Base-by-base conservation (phyloP, 53 echinoderm and acorn worm genomes). In the Holothuria scabra region DNA sequence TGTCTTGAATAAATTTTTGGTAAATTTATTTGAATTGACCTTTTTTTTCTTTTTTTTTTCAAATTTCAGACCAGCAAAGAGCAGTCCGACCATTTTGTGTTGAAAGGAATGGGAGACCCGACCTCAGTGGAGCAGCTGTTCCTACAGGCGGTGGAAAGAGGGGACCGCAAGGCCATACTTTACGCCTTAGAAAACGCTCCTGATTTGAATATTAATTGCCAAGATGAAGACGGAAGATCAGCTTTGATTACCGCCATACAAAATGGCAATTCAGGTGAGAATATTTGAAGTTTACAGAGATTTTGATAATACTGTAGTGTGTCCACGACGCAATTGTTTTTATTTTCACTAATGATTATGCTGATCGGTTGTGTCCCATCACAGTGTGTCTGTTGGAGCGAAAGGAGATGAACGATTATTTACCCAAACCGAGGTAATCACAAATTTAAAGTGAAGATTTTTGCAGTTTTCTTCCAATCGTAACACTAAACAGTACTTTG, bases 211-310 rank as follows among this genome's bases (percentile, higher is more conserved):
- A 81, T 96, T 44, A 93, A 96, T 80, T 96, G 96, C 31, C 81
- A 67, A 3, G 96, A 96, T 61, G 67, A 90, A 18, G 93, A 96
- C 41, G 96, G 87, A 8, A 86, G 89, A 28, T 90, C 92, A 0
- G 96, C 96, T 0, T 75, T 96, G 29, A 91, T 96, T 23, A 84
- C 90, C 11, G 88, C 96, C 46, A 96, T 96, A 55, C 74, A 96
- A 82, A 96, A 93, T 89, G 96, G 96, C 22, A 96, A 93, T 31
- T 89, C 93, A 84, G 96, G 96, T 96, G 76, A n/a, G 70, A 28
- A 8, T 41, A 8, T 41, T 25, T 24, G 10, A 26, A 30, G 22
- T 28, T 49, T 75, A 1, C 28, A 0, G 18, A 25, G 9, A 52
- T 52, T 18, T 52, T 52, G 16, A n/a, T n/a, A n/a, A n/a, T n/a